These are phyloP conservation scores for Drosophila hydei DNA, from an alignment of 1,140 invertebrate species.

Conservation along the genomic window DNA sequence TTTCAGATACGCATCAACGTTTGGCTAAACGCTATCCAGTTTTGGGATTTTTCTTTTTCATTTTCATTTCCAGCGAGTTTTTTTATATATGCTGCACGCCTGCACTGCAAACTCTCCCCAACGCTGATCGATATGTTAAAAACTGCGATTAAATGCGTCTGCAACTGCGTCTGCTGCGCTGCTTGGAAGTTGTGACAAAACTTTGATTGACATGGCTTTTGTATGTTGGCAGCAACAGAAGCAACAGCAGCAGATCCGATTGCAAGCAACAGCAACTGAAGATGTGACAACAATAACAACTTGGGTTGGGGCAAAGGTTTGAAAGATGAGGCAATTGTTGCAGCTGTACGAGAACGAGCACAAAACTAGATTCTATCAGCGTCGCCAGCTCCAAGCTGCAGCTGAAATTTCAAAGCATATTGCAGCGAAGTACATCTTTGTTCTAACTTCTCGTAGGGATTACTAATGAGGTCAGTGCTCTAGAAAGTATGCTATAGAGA, in stretches of 20 bases:
- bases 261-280: conserved; percentile 13
- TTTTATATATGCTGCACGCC: conserved; percentile 1
- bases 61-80: conserved; percentile 24
- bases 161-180: conserved; percentile 18
- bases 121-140: conserved; percentile 75
- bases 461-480: background rate
- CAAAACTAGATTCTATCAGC: conserved; percentile 29
- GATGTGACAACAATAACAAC: conserved; percentile 22
- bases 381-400: conserved; percentile 1
- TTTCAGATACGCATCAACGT: conserved; percentile 74
- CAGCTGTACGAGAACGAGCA: conserved; percentile 36
- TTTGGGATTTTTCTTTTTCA: conserved; percentile 50
- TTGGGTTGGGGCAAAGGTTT: conserved; percentile 21
- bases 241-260: conserved; percentile 26
- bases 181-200: conserved; percentile 56
- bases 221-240: conserved; percentile 38
- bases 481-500: conserved; percentile 34
- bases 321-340: conserved; percentile 44
- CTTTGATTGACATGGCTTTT: conserved; percentile 78
- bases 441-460: background rate
- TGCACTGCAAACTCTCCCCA: background rate
- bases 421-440: too few species aligned
- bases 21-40: conserved; percentile 75
- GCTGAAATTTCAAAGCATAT: background rate
- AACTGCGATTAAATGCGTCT: conserved; percentile 75